phyloP scores from a whole-genome alignment of 2,888 invertebrate species.

The Sialis lutaria region DNA sequence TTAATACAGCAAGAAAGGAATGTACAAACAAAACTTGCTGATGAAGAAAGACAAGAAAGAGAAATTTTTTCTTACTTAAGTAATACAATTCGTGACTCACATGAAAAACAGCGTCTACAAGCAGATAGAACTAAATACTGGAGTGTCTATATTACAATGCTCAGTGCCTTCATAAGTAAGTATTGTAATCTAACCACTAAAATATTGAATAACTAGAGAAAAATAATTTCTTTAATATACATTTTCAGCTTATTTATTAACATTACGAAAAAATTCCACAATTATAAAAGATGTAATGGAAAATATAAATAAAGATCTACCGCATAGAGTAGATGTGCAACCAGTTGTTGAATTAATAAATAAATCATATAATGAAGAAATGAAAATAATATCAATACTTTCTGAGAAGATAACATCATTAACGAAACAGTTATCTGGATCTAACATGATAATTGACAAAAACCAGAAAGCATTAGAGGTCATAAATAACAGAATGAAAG shows the following conservation, averaged over 20 bases:
- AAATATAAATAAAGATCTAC: background rate
- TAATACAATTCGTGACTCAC: slow-evolving; percentile 59
- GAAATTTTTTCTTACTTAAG: slow-evolving; percentile 56
- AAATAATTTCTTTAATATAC: background rate
- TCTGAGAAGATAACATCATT: background rate
- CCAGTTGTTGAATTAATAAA: background rate
- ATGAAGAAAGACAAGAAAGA: slow-evolving; percentile 55
- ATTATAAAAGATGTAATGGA: background rate
- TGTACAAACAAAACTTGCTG: slow-evolving; percentile 38
- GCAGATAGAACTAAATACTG: slow-evolving; percentile 74
- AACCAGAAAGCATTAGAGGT: background rate
- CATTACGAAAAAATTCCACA: background rate
- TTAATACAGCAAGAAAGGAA: slow-evolving; percentile 43
- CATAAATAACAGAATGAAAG: too few species aligned
- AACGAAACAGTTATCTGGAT: background rate
- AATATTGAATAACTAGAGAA: background rate
- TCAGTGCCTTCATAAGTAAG: slow-evolving; percentile 2
- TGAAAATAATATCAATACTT: background rate
- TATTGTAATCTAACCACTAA: background rate
- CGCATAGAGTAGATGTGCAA: background rate
- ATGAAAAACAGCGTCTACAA: slow-evolving; percentile 67
- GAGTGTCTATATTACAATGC: slow-evolving; percentile 24
- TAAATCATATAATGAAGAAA: background rate
- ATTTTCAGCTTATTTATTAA: background rate
- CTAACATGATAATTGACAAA: background rate